Evolutionary conservation across 2,113 vertebrate genomes (phyloP).

Genomic region (Monopterus albus): DNA sequence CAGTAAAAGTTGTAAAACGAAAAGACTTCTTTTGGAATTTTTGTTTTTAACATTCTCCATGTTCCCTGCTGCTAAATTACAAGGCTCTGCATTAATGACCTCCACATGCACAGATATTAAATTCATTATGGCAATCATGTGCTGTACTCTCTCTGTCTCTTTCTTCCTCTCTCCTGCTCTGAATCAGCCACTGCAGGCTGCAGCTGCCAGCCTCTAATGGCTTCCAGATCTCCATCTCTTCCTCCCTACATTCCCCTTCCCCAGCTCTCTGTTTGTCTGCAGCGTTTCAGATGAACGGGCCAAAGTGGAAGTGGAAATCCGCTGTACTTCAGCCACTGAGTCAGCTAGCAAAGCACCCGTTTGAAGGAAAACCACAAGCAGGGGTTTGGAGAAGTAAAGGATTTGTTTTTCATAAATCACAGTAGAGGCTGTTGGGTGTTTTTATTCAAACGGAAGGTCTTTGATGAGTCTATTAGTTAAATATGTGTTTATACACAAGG

Average conservation of each 20-base stretch:
- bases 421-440: constrained; percentile 36
- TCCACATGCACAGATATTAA: constrained; percentile 73
- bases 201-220: constrained; percentile 78
- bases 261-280: constrained; percentile 47
- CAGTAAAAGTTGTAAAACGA: constrained; percentile 14
- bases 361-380: constrained; percentile 73
- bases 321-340: constrained; percentile 70
- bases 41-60: constrained; percentile 46
- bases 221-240: constrained; percentile 75
- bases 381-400: constrained; percentile 48
- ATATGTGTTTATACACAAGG: constrained; percentile 63
- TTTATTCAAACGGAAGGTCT: constrained; percentile 62
- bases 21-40: constrained; percentile 31
- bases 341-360: constrained; percentile 64
- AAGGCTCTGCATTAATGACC: constrained; percentile 68
- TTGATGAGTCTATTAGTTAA: constrained; percentile 73
- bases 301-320: constrained; percentile 81
- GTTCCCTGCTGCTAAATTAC: constrained; percentile 63
- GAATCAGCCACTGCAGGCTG: constrained; percentile 73
- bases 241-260: constrained; percentile 45
- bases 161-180: constrained; percentile 49
- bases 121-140: constrained; percentile 73
- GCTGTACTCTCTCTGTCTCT: constrained; percentile 38
- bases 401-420: constrained; percentile 78
- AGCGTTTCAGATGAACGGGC: constrained; percentile 54